These are phyloP conservation scores for Hippocampus guttulatus DNA, from an alignment of 2,113 vertebrate species.

Conservation along the genomic window DNA sequence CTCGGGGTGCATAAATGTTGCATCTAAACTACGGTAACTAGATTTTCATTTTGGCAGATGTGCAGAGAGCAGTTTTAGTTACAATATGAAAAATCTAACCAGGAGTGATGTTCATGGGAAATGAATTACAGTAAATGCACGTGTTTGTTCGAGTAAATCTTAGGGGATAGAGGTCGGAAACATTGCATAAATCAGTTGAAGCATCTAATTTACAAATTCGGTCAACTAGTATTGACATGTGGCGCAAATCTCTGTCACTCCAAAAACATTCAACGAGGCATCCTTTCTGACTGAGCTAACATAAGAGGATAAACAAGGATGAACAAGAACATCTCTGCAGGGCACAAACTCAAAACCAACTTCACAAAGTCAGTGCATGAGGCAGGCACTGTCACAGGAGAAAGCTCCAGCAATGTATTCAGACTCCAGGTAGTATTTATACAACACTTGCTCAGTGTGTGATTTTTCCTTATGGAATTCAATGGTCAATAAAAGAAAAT, in stretches of 20 bases:
- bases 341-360: slow-evolving; percentile 34
- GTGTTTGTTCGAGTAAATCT: background rate
- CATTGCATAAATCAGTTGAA: background rate
- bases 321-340: slow-evolving; percentile 18
- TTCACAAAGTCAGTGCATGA: slow-evolving; percentile 27
- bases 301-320: slow-evolving; percentile 15
- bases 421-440: slow-evolving; percentile 55
- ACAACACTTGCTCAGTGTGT: slow-evolving; percentile 46
- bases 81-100: background rate
- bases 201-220: background rate
- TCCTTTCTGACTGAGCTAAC: slow-evolving; percentile 11
- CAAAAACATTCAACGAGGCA: background rate
- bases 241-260: background rate
- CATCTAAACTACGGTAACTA: background rate
- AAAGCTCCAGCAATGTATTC: slow-evolving; percentile 49
- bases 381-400: slow-evolving; percentile 39
- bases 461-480: slow-evolving; percentile 61
- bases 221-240: background rate
- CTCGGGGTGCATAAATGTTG: background rate
- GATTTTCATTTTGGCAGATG: background rate
- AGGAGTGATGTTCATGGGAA: background rate
- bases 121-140: background rate
- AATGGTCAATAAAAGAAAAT: slow-evolving; percentile 70
- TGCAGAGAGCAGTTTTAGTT: background rate
- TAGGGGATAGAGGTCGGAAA: background rate